A percentile compares a stretch with the other conserved stretches of the same genome.
phyloP scores from a whole-genome alignment of 2,113 vertebrate genomes.

The Trichomycterus rosablanca region DNA sequence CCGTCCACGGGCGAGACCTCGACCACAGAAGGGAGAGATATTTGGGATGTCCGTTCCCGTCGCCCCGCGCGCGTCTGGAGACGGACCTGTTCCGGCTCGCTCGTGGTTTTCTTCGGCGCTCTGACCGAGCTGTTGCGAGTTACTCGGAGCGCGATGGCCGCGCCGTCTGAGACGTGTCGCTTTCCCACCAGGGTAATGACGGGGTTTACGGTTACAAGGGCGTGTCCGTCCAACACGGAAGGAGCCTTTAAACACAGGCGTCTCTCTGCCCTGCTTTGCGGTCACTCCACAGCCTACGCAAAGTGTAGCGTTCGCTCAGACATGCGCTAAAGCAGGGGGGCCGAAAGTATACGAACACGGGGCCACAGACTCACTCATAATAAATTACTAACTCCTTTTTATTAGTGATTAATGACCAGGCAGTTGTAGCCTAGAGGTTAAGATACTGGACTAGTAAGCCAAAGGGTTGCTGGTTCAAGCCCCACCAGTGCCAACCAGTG shows the following conservation, averaged over 20 bases:
- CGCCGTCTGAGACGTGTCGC: slow-evolving; percentile 55
- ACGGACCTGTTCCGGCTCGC: slow-evolving; percentile 10
- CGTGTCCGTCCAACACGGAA: slow-evolving; percentile 64
- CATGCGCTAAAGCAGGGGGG: too few species aligned
- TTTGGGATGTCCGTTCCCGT: slow-evolving; percentile 36
- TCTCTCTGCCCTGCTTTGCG: slow-evolving; percentile 43
- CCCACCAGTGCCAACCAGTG: too few species aligned
- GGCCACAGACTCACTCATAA: too few species aligned
- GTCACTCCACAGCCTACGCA: not conserved
- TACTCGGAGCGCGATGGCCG: slow-evolving; percentile 5
- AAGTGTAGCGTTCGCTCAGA: not conserved
- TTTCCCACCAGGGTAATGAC: slow-evolving; percentile 63
- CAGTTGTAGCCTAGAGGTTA: too few species aligned
- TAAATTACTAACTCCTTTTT: too few species aligned
- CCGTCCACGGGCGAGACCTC: not conserved
- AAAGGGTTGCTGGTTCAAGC: too few species aligned
- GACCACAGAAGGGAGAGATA: slow-evolving; percentile 37
- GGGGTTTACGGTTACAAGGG: slow-evolving; percentile 62
- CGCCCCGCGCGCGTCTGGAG: slow-evolving; percentile 32
- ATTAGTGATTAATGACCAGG: too few species aligned
- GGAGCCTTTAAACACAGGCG: slow-evolving; percentile 33
- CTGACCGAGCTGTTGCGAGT: too few species aligned
- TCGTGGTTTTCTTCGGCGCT: not conserved
- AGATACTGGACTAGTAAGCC: too few species aligned
- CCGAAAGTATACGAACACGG: too few species aligned